Percentiles rank a stretch among this genome's conserved stretches.
Conservation (phyloP, 2,113 vertebrate genomes). For the Butastur rufipennis region DNA sequence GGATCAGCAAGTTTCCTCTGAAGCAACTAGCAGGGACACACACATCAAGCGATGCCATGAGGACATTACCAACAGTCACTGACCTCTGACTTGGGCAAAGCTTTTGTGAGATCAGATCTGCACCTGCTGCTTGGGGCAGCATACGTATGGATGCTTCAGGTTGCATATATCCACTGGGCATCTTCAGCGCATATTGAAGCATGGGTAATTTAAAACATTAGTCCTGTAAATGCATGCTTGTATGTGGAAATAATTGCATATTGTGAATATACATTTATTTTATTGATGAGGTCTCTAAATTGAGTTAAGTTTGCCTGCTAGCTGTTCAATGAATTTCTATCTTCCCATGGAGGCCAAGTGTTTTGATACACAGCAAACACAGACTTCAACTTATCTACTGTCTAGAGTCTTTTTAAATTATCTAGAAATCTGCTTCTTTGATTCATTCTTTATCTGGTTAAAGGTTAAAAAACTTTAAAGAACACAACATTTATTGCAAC, state of each 20-base stretch:
- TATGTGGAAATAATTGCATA: neutral
- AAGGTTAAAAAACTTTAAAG: slow-evolving; percentile 58
- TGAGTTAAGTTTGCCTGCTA: neutral
- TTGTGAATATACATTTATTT: neutral
- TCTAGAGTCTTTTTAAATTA: slow-evolving; percentile 9
- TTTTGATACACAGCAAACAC: slow-evolving; percentile 19
- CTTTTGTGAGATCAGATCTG: neutral
- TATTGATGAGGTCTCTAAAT: neutral
- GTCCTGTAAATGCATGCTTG: neutral
- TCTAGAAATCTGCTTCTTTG: slow-evolving; percentile 35
- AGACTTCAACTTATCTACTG: slow-evolving; percentile 37
- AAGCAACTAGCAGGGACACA: neutral
- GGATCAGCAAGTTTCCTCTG: neutral
- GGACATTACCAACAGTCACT: neutral
- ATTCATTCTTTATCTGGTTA: slow-evolving; percentile 51
- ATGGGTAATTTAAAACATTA: neutral
- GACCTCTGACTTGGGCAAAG: neutral
- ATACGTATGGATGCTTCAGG: neutral
- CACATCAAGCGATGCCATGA: neutral
- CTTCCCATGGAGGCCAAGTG: neutral
- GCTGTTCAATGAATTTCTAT: neutral
- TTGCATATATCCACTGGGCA: neutral
- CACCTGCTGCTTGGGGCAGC: neutral
- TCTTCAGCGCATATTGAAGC: neutral
- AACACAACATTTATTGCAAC: slow-evolving; percentile 45